Conservation (phyloP, 2,797 vertebrate species). For the Hemibagrus guttatus region DNA sequence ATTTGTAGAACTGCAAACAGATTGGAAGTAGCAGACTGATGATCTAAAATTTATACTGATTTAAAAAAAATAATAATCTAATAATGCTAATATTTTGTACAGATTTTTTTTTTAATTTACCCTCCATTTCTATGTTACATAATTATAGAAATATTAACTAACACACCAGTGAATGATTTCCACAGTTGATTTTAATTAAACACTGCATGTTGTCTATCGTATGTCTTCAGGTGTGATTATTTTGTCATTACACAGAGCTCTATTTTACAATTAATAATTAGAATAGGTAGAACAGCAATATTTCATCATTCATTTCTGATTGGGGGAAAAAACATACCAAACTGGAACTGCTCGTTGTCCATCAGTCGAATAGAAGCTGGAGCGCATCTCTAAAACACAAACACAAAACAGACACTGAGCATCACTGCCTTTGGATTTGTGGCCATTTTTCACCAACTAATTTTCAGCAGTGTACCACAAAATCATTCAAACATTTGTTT, state of each 20-base stretch:
- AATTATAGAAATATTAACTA: neutral
- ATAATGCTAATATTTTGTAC: neutral
- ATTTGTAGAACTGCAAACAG: neutral
- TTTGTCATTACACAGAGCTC: neutral
- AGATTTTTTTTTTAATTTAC: neutral
- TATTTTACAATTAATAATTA: neutral
- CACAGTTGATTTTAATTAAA: neutral
- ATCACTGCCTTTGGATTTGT: neutral
- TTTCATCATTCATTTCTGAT: neutral
- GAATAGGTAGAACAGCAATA: neutral
- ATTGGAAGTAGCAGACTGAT: neutral
- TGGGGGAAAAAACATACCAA: constrained; percentile 81
- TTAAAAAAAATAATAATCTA: too few relatives aligned
- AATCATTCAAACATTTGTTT: neutral
- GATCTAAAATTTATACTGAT: neutral
- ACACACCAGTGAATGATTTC: neutral
- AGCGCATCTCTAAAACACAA: constrained; percentile 86
- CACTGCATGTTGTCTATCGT: neutral
- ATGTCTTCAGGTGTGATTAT: neutral
- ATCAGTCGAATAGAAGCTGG: constrained; percentile 97
- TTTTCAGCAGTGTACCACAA: neutral
- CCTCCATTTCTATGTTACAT: neutral
- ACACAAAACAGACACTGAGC: neutral
- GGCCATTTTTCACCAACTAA: neutral
- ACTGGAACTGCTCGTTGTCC: constrained; percentile 96